phyloP scores from a whole-genome alignment of 2,888 invertebrate species.

The Eugnorisma glareosa region DNA sequence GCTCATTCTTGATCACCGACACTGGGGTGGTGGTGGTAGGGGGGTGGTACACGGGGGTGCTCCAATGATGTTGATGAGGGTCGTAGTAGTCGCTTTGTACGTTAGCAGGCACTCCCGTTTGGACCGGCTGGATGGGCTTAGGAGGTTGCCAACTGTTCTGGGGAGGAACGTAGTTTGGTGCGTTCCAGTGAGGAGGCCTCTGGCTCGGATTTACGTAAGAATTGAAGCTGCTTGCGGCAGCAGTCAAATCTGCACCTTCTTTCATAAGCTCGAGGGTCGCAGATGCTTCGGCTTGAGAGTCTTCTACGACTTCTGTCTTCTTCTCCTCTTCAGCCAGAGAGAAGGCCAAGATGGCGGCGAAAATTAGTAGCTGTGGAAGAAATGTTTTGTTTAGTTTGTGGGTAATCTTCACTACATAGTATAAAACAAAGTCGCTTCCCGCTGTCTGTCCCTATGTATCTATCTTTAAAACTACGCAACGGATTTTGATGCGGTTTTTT shows the following conservation, averaged over 20 bases:
- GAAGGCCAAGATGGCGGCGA: constrained; percentile 80
- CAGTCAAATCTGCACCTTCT: constrained; percentile 69
- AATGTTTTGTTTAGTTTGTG: constrained; percentile 19
- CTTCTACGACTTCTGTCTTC: constrained; percentile 71
- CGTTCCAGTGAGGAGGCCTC: constrained; percentile 69
- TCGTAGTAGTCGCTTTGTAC: constrained; percentile 69
- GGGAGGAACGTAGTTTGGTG: constrained; percentile 52
- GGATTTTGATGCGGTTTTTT: too few species aligned
- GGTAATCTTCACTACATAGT: too few species aligned
- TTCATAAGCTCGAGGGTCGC: constrained; percentile 74
- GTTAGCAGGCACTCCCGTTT: constrained; percentile 30
- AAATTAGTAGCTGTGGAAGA: constrained; percentile 78
- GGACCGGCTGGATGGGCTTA: constrained; percentile 50
- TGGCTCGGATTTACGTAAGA: constrained; percentile 72
- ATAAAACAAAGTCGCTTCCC: too few species aligned
- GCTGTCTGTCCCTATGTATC: too few species aligned
- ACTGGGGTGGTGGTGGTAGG: constrained; percentile 78
- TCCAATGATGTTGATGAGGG: constrained; percentile 61
- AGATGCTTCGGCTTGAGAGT: constrained; percentile 77
- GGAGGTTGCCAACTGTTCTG: constrained; percentile 62
- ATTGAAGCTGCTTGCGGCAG: constrained; percentile 74
- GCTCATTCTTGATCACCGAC: constrained; percentile 87
- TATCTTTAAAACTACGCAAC: too few species aligned
- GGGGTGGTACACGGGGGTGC: constrained; percentile 61
- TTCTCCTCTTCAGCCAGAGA: constrained; percentile 77